Evolutionary conservation across 2,888 invertebrate species (phyloP).

Genomic region (Coenonympha arcania): DNA sequence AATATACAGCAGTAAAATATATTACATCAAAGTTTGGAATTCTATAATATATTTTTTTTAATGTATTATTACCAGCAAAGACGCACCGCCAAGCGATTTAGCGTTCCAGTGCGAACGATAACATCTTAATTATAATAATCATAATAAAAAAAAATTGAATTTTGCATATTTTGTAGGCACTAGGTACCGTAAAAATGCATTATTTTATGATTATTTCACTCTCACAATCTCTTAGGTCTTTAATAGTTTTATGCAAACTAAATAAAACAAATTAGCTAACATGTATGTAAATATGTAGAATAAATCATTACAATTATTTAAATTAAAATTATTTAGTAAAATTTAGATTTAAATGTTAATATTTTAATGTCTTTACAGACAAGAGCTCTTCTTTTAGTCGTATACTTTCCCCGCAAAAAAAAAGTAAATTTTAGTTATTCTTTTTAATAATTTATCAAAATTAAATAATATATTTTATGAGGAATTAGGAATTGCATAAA

Average conservation of each 20-base stretch:
- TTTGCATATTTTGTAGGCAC: no score
- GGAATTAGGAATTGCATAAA: no score
- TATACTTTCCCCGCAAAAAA: conserved; percentile 5
- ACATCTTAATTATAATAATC: no score
- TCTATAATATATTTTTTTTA: neutral
- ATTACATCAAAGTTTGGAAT: no score
- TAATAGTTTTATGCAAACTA: neutral
- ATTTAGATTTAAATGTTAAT: neutral
- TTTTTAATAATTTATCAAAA: neutral
- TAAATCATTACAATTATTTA: no score
- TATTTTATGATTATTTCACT: neutral
- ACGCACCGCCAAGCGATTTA: no score
- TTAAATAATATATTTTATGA: neutral
- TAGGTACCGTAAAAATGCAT: neutral
- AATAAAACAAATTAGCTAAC: neutral
- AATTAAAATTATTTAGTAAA: no score
- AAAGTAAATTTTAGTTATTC: neutral
- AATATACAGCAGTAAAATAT: no score
- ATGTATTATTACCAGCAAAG: neutral
- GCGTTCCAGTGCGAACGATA: no score
- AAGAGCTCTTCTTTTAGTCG: neutral
- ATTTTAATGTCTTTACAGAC: neutral
- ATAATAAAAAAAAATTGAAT: no score
- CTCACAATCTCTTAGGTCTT: neutral
- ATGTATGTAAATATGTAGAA: conserved; percentile 6